Evolutionary conservation across 1,140 invertebrate genomes (phyloP).

Genomic region (Nephotettix cincticeps): DNA sequence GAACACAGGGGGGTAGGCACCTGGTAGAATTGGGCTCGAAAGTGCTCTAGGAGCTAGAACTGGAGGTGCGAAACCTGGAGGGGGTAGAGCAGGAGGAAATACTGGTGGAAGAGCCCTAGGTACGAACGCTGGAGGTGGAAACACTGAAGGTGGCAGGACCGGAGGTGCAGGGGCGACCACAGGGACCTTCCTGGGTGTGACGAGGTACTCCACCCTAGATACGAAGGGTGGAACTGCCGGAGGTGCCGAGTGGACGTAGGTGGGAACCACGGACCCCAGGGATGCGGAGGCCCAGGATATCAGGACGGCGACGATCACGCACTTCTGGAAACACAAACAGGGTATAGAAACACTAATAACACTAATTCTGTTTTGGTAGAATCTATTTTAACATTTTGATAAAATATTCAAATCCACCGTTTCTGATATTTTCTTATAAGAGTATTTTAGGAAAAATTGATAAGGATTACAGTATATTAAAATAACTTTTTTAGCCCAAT

Average conservation of each 20-base stretch:
- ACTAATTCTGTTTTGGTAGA: too few relatives aligned
- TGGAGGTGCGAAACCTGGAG: neutral
- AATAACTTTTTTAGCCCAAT: too few relatives aligned
- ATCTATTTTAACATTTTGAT: too few relatives aligned
- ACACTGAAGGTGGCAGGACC: neutral
- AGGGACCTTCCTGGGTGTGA: slow-evolving; percentile 45
- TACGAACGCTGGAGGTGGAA: neutral
- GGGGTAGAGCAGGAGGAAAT: slow-evolving; percentile 39
- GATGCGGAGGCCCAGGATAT: neutral
- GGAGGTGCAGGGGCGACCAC: slow-evolving; percentile 23
- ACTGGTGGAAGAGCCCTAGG: neutral
- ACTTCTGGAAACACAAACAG: neutral
- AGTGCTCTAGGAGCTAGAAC: neutral
- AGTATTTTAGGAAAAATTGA: too few relatives aligned
- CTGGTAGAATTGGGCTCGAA: neutral
- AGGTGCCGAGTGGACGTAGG: slow-evolving; percentile 4
- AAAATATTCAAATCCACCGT: too few relatives aligned
- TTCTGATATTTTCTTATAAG: too few relatives aligned
- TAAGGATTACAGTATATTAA: too few relatives aligned
- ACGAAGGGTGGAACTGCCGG: neutral
- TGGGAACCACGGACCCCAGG: neutral
- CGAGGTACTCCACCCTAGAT: slow-evolving; percentile 38
- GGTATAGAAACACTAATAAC: too few relatives aligned
- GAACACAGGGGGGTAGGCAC: too few relatives aligned
- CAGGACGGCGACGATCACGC: neutral